These are phyloP conservation scores for Delphinapterus leucas DNA, from an alignment of 2,113 vertebrate genomes.

Conservation along the genomic window DNA sequence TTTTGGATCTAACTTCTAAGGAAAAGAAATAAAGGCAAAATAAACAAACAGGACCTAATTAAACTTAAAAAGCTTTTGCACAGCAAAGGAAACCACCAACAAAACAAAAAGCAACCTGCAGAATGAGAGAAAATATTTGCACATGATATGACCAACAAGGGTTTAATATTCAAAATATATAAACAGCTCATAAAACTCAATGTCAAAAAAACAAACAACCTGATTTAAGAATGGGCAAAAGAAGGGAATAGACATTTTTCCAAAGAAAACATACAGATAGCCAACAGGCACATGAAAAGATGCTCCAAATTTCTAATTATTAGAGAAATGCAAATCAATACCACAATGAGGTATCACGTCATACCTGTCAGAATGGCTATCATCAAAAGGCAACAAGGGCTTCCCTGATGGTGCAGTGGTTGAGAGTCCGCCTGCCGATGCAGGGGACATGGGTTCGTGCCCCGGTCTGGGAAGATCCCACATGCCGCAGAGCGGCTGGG, in stretches of 20 bases:
- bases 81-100: neutral
- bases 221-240: neutral
- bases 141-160: neutral
- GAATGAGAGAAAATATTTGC: neutral
- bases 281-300: neutral
- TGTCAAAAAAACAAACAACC: no score
- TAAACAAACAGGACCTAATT: neutral
- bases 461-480: no score
- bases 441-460: no score
- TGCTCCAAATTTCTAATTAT: neutral
- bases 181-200: no score
- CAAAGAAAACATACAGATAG: neutral
- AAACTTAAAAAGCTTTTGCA: neutral
- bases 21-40: neutral
- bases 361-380: neutral
- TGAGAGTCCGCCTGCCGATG: no score
- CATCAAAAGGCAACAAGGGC: neutral
- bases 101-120: neutral
- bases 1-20: neutral
- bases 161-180: no score
- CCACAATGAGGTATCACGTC: neutral
- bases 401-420: no score
- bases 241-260: neutral
- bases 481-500: no score
- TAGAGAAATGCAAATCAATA: neutral